A percentile compares a stretch with the other conserved stretches of the same genome.
Conservation (phyloP, 2,797 vertebrate genomes). For the Cephalopachus bancanus region DNA sequence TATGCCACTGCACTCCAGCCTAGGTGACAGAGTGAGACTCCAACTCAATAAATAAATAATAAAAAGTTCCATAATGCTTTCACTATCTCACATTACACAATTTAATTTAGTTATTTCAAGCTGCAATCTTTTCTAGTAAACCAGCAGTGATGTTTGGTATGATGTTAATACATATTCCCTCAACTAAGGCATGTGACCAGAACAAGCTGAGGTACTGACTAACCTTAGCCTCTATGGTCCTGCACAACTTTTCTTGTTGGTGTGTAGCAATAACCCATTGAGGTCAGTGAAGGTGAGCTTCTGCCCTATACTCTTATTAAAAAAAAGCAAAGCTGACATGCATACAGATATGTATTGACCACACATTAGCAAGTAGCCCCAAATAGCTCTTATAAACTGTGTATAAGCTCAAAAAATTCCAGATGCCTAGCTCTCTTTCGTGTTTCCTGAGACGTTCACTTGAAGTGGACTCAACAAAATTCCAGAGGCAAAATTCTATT, state of each 20-base stretch:
- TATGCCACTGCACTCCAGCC: too few species aligned
- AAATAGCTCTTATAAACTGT: neutral
- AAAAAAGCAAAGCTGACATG: neutral
- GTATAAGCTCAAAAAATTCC: neutral
- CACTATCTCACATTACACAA: neutral
- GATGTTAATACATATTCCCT: neutral
- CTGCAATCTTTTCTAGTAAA: neutral
- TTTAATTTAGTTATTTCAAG: neutral
- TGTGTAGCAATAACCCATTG: neutral
- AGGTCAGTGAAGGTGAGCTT: neutral
- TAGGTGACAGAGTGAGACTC: too few species aligned
- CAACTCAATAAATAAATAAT: too few species aligned
- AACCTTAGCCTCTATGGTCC: neutral
- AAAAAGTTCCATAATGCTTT: neutral
- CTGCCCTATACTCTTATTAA: neutral
- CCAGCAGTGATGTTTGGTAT: neutral
- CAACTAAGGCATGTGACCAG: neutral
- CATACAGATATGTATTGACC: neutral
- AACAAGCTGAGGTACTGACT: neutral
- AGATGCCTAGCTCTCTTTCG: neutral
- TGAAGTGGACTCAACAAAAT: neutral
- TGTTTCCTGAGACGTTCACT: neutral
- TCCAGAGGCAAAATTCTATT: neutral
- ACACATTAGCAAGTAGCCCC: neutral
- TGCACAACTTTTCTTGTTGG: neutral